A percentile compares a stretch with the other conserved stretches of the same genome.
These are phyloP conservation scores for Troides helena DNA, from an alignment of 2,888 invertebrate genomes.

Conservation along the genomic window DNA sequence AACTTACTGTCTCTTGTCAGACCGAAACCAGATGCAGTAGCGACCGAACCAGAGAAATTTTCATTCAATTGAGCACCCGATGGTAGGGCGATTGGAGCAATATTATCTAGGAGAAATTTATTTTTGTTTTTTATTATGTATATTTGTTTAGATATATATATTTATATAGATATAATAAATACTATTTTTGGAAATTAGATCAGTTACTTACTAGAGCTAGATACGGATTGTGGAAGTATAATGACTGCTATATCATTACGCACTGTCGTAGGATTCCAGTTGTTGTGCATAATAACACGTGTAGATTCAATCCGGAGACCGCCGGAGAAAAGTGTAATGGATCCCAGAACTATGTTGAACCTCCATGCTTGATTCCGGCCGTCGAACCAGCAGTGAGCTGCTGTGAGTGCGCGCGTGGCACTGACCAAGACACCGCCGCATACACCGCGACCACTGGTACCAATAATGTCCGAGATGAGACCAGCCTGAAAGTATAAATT, in stretches of 20 bases:
- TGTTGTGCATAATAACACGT: constrained; percentile 44
- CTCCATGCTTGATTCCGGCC: constrained; percentile 48
- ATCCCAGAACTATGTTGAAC: constrained; percentile 54
- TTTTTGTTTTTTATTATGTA: not conserved
- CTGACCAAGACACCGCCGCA: constrained; percentile 57
- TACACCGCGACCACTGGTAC: constrained; percentile 37
- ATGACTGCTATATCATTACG: constrained; percentile 56
- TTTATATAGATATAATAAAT: not conserved
- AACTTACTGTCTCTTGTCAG: constrained; percentile 5
- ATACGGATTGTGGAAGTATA: constrained; percentile 33
- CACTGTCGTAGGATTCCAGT: constrained; percentile 44
- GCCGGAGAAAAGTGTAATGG: constrained; percentile 48
- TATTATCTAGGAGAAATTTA: constrained; percentile 27
- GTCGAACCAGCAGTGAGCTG: constrained; percentile 51
- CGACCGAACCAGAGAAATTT: constrained; percentile 42
- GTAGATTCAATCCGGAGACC: constrained; percentile 47
- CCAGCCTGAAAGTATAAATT: constrained; percentile 34
- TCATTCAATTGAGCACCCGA: constrained; percentile 40
- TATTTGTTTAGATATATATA: too few relatives aligned
- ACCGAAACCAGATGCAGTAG: constrained; percentile 49
- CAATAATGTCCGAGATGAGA: constrained; percentile 36
- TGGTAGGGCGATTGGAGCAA: constrained; percentile 34
- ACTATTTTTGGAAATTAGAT: not conserved
- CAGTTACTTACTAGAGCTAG: constrained; percentile 8
- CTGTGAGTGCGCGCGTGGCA: constrained; percentile 35